Conservation (phyloP, 2,797 vertebrate species). For the Fratercula arctica region DNA sequence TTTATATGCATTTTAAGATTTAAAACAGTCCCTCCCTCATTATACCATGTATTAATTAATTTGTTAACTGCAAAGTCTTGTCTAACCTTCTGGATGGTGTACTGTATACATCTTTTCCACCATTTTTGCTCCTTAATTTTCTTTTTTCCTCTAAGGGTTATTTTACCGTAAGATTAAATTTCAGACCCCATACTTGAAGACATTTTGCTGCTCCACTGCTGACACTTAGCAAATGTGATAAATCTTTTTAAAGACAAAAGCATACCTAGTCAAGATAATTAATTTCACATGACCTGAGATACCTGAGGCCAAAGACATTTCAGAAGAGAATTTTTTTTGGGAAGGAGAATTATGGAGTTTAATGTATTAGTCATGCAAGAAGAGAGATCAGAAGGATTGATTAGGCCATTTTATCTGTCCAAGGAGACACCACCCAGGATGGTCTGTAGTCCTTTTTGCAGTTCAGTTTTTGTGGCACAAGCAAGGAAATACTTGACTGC, state of each 20-base stretch:
- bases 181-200: neutral
- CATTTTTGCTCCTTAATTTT: neutral
- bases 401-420: neutral
- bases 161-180: neutral
- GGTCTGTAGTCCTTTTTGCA: neutral
- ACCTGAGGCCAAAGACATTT: neutral
- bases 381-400: conserved; percentile 21
- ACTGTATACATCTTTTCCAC: neutral
- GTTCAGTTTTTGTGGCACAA: neutral
- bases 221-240: neutral
- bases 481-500: neutral
- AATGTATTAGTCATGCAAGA: neutral
- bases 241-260: conserved; percentile 6
- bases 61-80: neutral
- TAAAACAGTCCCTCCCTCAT: neutral
- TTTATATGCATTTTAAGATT: neutral
- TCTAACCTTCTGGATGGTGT: neutral
- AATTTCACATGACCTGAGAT: neutral
- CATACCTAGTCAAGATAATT: neutral
- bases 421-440: neutral
- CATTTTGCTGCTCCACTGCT: neutral
- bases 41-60: neutral
- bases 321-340: neutral
- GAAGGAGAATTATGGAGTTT: neutral
- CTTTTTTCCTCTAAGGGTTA: neutral